Conservation (phyloP, 1,140 invertebrate genomes). For the Samia ricini region DNA sequence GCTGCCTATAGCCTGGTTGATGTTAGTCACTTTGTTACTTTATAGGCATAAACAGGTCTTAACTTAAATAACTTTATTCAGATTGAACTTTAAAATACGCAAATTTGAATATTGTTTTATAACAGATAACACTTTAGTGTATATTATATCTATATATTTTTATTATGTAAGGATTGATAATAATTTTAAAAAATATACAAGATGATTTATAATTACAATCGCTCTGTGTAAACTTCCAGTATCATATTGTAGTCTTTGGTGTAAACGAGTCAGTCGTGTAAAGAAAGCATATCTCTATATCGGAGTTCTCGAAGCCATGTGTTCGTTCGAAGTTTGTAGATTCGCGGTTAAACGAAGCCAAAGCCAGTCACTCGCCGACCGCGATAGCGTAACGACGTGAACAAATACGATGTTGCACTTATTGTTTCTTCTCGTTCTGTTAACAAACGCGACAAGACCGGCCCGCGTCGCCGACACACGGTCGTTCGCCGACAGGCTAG, state of each 20-base stretch:
- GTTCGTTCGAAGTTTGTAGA: conserved; percentile 3
- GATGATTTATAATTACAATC: no score
- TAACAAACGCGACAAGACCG: conserved; percentile 31
- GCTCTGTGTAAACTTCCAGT: not conserved
- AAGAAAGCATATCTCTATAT: not conserved
- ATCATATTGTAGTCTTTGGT: no score
- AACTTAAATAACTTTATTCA: no score
- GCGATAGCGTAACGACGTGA: conserved; percentile 22
- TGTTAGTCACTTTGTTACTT: no score
- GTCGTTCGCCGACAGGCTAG: conserved; percentile 45
- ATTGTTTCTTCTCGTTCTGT: conserved; percentile 33
- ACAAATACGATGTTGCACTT: conserved; percentile 52
- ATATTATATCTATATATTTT: no score
- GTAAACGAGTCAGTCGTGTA: not conserved
- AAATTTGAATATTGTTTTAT: no score
- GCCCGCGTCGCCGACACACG: conserved; percentile 51
- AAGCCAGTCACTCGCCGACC: conserved; percentile 35
- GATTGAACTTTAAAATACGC: no score
- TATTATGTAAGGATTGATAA: no score
- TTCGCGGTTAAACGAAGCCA: conserved; percentile 17
- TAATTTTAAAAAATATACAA: no score
- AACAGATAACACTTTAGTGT: no score
- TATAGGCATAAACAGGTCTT: no score
- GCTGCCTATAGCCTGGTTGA: no score
- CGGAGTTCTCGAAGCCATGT: conserved; percentile 13